Conservation (phyloP, 2,113 vertebrate genomes). For the Sebastes fasciatus region DNA sequence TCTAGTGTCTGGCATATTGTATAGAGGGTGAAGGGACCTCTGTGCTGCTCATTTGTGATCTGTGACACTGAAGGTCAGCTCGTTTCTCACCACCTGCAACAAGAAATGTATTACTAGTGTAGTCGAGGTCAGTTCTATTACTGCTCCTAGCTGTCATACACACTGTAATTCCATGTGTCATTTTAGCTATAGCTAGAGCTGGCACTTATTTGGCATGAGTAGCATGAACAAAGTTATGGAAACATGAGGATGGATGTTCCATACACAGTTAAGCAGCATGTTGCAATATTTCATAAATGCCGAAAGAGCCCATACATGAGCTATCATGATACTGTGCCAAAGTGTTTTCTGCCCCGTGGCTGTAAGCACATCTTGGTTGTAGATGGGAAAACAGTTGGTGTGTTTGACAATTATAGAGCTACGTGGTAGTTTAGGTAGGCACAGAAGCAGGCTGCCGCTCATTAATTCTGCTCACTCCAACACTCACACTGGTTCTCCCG, state of each 20-base stretch:
- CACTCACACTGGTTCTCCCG: conserved; percentile 32
- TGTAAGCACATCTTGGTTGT: conserved; percentile 22
- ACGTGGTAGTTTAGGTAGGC: conserved; percentile 13
- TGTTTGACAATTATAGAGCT: conserved; percentile 34
- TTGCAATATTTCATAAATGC: conserved; percentile 13
- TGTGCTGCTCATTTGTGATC: conserved; percentile 4
- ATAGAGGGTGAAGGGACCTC: neutral
- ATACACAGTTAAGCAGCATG: conserved; percentile 9
- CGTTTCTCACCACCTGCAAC: neutral
- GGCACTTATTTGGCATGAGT: neutral
- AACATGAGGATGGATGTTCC: neutral
- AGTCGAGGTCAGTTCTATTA: neutral
- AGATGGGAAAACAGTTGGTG: conserved; percentile 27
- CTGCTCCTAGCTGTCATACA: neutral
- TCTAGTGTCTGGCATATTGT: neutral
- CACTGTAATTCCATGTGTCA: neutral
- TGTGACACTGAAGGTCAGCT: neutral
- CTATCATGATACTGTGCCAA: neutral
- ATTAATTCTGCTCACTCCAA: conserved; percentile 34
- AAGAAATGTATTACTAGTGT: neutral
- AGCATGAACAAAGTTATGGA: neutral
- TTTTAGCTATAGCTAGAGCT: neutral
- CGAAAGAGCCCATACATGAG: neutral
- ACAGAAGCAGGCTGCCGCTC: conserved; percentile 4
- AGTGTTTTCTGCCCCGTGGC: conserved; percentile 16